Base-by-base conservation (phyloP, 1,140 invertebrate genomes). In the Atopsyche davidsoni region DNA sequence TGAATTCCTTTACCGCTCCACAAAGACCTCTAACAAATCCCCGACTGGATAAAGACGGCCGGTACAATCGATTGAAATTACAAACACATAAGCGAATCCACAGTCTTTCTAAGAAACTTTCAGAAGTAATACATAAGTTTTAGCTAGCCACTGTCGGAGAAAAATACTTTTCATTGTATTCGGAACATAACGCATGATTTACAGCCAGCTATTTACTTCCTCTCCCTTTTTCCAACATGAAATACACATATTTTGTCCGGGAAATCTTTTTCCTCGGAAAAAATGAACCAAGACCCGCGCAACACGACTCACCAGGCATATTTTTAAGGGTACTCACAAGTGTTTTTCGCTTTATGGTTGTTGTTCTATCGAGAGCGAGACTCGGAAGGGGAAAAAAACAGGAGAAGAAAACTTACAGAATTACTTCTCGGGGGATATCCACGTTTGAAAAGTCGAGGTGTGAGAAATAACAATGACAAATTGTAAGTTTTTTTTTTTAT, bases 121-220 rank as follows among this genome's bases (percentile, higher is more conserved):
- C n/a, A n/a, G n/a, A n/a, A n/a, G n/a, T n/a, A n/a, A n/a, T n/a
- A n/a, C n/a, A n/a, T n/a, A n/a, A n/a, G n/a, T n/a, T 14, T 19
- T 38, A n/a, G 11, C 35, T 11, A 2, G 35, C 16, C 10, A 18
- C 21, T 28, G 7, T n/a, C 22, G 17, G 21, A 19, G 19, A 40
- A 44, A 46, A 47, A 47, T 24, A 47, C 46, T 44, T 54, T 43
- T 45, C 46, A 48, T 49, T 44, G 52, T 54, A 18, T 25, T 34
- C 40, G 31, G 39, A 24, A 53, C 31, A 53, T 54, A 54, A 40
- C 52, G 41, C 34, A 54, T 54, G 52, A 54, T 54, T 54, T 54
- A 54, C 45, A 4, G 45, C 22, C 34, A 21, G 32, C 41, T 51
- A 41, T 51, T 51, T 52, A 40, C 44, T 52, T 39, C 50, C 36